Conservation (phyloP, 2,888 invertebrate genomes). For the Prenolepis imparis region DNA sequence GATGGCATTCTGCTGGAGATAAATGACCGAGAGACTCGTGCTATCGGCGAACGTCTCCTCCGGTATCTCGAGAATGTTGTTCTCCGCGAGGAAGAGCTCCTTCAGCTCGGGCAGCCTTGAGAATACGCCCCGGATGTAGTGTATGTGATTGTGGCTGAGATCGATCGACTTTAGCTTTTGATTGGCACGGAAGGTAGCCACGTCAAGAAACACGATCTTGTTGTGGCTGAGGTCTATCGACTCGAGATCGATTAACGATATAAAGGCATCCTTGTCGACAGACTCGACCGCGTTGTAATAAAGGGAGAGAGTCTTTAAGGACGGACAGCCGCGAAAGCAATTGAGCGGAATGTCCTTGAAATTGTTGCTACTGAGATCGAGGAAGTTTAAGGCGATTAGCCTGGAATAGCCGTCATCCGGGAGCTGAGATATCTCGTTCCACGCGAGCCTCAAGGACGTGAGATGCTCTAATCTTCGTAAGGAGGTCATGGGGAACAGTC, state of each 20-base stretch:
- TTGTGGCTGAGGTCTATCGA: slow-evolving; percentile 96
- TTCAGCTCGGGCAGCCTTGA: slow-evolving; percentile 92
- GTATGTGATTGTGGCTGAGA: slow-evolving; percentile 95
- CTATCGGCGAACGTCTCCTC: slow-evolving; percentile 93
- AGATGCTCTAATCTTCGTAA: slow-evolving; percentile 91
- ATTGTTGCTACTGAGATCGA: slow-evolving; percentile 95
- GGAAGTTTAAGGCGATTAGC: slow-evolving; percentile 91
- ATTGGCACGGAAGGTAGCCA: slow-evolving; percentile 92
- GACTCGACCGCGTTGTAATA: slow-evolving; percentile 94
- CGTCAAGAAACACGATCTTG: slow-evolving; percentile 92
- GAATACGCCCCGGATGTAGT: slow-evolving; percentile 94
- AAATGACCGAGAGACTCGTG: slow-evolving; percentile 92
- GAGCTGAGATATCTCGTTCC: slow-evolving; percentile 89
- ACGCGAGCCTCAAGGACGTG: slow-evolving; percentile 89
- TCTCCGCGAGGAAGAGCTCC: slow-evolving; percentile 95
- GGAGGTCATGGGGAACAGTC: slow-evolving; percentile 93
- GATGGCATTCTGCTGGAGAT: slow-evolving; percentile 95
- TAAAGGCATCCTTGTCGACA: slow-evolving; percentile 93
- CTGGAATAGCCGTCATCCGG: slow-evolving; percentile 91
- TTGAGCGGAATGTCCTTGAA: slow-evolving; percentile 92
- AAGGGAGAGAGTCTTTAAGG: slow-evolving; percentile 92
- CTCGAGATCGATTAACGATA: slow-evolving; percentile 91
- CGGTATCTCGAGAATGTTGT: slow-evolving; percentile 94
- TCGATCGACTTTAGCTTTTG: slow-evolving; percentile 93
- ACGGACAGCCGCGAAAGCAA: slow-evolving; percentile 93